These are phyloP conservation scores for Thamnophis elegans DNA, from an alignment of 2,797 vertebrate species.

Conservation along the genomic window DNA sequence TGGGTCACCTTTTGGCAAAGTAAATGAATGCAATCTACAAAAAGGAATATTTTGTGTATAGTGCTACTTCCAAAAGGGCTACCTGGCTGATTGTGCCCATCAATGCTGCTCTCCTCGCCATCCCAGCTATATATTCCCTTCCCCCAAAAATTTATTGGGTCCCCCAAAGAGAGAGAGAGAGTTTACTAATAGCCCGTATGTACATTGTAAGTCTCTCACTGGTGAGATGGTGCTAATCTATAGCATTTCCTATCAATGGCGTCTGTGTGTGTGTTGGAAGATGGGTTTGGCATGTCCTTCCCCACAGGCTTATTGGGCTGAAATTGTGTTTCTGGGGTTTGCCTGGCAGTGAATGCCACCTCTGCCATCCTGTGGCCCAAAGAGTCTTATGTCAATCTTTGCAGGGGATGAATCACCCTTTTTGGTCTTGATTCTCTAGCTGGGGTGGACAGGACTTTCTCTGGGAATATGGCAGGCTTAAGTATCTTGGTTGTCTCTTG, in stretches of 20 bases:
- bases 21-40: background rate
- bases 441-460: background rate
- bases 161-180: background rate
- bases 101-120: background rate
- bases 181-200: background rate
- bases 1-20: background rate
- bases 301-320: background rate
- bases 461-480: background rate
- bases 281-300: background rate
- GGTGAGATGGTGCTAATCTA: background rate
- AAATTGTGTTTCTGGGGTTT: background rate
- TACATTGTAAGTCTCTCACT: background rate
- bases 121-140: background rate
- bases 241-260: background rate
- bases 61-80: background rate
- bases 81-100: background rate
- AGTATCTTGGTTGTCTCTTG: background rate
- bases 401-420: background rate
- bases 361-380: background rate
- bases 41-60: background rate
- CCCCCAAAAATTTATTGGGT: background rate
- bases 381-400: background rate
- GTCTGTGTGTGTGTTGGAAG: background rate
- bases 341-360: background rate
- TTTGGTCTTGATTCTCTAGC: background rate